Evolutionary conservation across 2,113 vertebrate species (phyloP).

Genomic region (Pteropus alecto): DNA sequence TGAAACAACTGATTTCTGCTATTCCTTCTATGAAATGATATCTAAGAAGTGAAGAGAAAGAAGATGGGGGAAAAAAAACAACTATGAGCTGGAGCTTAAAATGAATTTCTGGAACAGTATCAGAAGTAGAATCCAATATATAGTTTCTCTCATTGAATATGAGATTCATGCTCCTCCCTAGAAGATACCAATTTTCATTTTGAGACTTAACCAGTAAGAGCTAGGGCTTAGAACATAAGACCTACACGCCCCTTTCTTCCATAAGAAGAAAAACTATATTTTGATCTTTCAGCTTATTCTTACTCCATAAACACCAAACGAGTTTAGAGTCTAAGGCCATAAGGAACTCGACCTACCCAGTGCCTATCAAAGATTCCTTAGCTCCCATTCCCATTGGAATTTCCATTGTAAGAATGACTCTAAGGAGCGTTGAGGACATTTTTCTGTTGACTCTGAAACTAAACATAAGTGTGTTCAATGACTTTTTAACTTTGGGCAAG

Average conservation of each 20-base stretch:
- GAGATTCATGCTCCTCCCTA: rapidly evolving
- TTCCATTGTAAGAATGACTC: background rate
- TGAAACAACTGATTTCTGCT: background rate
- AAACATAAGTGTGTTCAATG: background rate
- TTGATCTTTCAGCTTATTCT: background rate
- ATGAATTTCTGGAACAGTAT: background rate
- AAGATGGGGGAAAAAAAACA: background rate
- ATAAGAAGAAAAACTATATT: background rate
- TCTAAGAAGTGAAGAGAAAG: background rate
- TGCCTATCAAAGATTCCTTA: background rate
- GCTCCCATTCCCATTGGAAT: background rate
- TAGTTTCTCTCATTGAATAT: background rate
- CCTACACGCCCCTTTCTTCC: background rate
- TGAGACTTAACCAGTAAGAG: background rate
- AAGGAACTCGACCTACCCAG: background rate
- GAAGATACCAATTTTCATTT: background rate
- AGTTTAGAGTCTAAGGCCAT: background rate
- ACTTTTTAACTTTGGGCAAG: background rate
- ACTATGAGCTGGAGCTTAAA: background rate
- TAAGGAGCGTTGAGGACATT: background rate
- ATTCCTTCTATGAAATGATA: background rate
- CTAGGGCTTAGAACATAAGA: background rate
- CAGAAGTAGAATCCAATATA: background rate
- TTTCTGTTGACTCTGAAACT: background rate
- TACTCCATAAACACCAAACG: background rate